Evolutionary conservation across 2,113 vertebrate genomes (phyloP).

Genomic region (Erythrocercus mccallii): DNA sequence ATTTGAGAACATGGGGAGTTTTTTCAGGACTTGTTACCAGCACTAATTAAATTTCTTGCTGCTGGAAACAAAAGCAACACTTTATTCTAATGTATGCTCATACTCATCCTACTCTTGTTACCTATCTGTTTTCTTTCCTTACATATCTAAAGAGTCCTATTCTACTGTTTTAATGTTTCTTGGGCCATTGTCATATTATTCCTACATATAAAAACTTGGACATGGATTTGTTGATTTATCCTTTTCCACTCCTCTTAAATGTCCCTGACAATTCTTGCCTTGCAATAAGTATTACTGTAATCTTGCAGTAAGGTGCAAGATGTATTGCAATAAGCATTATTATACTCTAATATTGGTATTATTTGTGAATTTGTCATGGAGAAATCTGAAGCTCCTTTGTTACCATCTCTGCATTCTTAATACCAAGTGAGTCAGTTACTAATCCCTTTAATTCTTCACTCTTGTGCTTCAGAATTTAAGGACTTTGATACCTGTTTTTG

Average conservation of each 20-base stretch:
- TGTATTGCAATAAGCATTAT: neutral
- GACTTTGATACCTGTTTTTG: neutral
- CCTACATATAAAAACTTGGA: neutral
- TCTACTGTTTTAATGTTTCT: neutral
- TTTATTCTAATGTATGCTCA: neutral
- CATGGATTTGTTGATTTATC: neutral
- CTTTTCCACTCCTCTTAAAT: neutral
- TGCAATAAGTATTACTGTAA: neutral
- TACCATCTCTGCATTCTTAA: neutral
- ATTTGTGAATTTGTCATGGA: neutral
- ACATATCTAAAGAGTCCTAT: neutral
- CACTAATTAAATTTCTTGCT: neutral
- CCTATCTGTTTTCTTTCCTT: neutral
- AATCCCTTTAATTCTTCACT: neutral
- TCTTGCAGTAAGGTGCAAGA: neutral
- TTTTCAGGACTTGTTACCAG: neutral
- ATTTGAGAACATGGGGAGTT: neutral
- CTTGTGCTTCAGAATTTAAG: neutral
- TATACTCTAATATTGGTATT: neutral
- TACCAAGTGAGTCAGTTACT: neutral
- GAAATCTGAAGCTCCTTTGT: neutral
- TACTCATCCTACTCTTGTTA: neutral
- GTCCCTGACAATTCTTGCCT: neutral
- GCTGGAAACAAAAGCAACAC: neutral
- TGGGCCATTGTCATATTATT: neutral